A percentile compares a stretch with the other conserved stretches of the same genome.
phyloP scores from a whole-genome alignment of 2,113 vertebrate species.

The Scopus umbretta region DNA sequence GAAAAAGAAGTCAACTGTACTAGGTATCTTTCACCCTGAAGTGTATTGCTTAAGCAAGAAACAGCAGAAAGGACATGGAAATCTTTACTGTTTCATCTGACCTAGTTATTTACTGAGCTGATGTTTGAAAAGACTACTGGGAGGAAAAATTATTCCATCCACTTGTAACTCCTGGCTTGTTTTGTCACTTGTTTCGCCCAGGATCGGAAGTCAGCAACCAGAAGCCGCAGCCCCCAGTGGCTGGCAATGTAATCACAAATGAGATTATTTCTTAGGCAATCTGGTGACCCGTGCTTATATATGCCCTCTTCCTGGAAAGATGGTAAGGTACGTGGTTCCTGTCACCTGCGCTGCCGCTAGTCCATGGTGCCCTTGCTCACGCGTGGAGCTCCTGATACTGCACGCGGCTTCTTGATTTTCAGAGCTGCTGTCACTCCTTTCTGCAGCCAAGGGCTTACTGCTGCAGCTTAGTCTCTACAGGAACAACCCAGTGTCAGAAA shows the following conservation, averaged over 20 bases:
- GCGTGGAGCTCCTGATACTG: not conserved
- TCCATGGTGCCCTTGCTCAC: not conserved
- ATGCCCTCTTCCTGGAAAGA: not conserved
- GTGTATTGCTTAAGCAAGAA: not conserved
- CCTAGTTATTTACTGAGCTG: not conserved
- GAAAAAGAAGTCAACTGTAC: not conserved
- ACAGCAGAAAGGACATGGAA: not conserved
- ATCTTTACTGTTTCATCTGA: not conserved
- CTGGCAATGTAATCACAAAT: not conserved
- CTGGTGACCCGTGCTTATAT: not conserved
- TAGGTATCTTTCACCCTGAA: not conserved
- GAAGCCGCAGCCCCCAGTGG: not conserved
- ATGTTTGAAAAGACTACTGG: not conserved
- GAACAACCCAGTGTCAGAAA: not conserved
- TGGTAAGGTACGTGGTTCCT: not conserved
- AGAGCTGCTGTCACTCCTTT: not conserved
- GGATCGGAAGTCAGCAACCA: not conserved
- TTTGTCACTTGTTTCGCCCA: not conserved
- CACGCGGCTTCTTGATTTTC: not conserved
- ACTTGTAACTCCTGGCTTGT: not conserved
- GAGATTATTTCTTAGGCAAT: not conserved
- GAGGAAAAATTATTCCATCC: not conserved
- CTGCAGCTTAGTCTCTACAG: not conserved
- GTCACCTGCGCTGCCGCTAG: not conserved
- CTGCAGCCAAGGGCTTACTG: not conserved